Base-by-base conservation (phyloP, 2,113 vertebrate species). In the Leptodactylus fuscus region DNA sequence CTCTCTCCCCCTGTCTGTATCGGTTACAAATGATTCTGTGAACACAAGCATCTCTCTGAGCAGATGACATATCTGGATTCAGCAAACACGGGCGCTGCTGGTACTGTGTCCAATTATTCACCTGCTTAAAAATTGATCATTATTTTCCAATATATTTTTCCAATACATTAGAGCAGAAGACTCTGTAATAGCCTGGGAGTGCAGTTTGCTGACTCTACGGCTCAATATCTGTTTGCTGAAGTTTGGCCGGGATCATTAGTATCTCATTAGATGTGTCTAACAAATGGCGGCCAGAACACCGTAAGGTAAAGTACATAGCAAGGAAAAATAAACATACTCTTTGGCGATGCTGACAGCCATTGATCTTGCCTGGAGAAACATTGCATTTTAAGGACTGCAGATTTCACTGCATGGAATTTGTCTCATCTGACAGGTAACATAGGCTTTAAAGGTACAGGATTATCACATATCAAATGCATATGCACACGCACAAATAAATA, bases 211-310 rank as follows among this genome's bases (percentile, higher is more conserved):
- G 76, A 81, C 62, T 81, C 34, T 24, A 48, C 38, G 76, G 77
- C 51, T 86, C 84, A 81, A 86, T 86, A 86, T 86, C 49, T 81
- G 73, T 86, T 81, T 81, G 77, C 84, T 48, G 77, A 73, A 73
- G 76, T 85, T 85, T 85, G 51, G 75, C 34, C 18, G 38, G 77
- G 36, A 73, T 86, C 77, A 81, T 86, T 81, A 81, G 84, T 41
- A 81, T 86, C 67, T 86, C 84, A 86, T 86, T 86, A 86, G 77
- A 60, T 29, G 38, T 38, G 12, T 58, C 76, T 86, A 71, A 81
- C 58, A 86, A 58, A 86, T 81, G 49, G 51, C 15, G 34, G 46
- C 16, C 51, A 44, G 27, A 81, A 79, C 48, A 85, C n/a, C 32
- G 16, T 58, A 71, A 79, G 76, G 29, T 53, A 85, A 65, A n/a